These are phyloP conservation scores for Mycteria americana DNA, from an alignment of 2,797 vertebrate species.

Conservation along the genomic window DNA sequence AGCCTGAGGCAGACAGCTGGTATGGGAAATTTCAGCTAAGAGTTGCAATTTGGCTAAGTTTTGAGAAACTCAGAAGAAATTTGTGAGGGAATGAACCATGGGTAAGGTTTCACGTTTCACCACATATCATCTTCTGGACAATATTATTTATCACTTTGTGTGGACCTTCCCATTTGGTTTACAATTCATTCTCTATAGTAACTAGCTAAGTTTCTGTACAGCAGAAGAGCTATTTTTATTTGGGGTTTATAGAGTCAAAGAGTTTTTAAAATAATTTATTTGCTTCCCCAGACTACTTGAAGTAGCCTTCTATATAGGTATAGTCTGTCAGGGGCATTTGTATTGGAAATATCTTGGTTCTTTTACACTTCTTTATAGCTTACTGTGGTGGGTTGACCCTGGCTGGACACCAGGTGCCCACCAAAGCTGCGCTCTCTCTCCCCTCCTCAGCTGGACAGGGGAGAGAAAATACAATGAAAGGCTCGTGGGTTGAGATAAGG, in stretches of 20 bases:
- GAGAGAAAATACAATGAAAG: too few relatives aligned
- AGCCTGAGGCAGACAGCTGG: slow-evolving; percentile 38
- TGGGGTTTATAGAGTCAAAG: not conserved
- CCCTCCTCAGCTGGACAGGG: too few relatives aligned
- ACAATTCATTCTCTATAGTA: not conserved
- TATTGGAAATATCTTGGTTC: not conserved
- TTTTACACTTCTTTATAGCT: not conserved
- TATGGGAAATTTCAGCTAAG: slow-evolving; percentile 49
- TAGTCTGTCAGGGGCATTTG: not conserved
- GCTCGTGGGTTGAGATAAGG: too few relatives aligned
- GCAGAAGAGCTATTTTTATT: not conserved
- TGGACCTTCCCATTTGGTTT: not conserved
- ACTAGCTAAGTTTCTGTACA: not conserved
- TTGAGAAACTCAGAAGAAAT: slow-evolving; percentile 11
- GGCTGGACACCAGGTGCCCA: too few relatives aligned
- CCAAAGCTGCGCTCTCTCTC: too few relatives aligned
- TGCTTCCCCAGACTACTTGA: not conserved
- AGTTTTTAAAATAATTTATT: not conserved
- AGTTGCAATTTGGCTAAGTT: slow-evolving; percentile 30
- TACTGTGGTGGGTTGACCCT: not conserved
- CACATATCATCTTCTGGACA: not conserved
- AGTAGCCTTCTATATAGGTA: not conserved
- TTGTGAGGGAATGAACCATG: not conserved
- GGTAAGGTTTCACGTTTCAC: slow-evolving; percentile 7
- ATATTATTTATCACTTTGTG: not conserved